phyloP scores from a whole-genome alignment of 2,888 invertebrate genomes.

The Conomelus anceps region DNA sequence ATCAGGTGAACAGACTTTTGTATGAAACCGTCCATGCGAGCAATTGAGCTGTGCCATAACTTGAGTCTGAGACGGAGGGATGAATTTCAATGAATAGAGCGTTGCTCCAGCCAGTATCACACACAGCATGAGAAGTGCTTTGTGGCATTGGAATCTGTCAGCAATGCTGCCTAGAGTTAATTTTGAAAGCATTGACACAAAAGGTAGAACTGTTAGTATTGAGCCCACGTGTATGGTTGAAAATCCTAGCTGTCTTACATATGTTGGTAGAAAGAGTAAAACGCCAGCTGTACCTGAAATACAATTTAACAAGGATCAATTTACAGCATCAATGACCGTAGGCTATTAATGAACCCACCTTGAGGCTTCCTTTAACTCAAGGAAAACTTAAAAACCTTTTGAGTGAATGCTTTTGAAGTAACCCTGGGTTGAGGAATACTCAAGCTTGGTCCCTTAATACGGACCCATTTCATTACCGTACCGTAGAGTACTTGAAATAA shows the following conservation, averaged over 20 bases:
- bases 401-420: no score
- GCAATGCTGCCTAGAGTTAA: neutral
- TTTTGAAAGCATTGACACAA: neutral
- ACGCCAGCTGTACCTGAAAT: neutral
- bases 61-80: neutral
- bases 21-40: neutral
- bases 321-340: neutral
- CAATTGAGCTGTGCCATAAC: neutral
- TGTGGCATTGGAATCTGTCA: neutral
- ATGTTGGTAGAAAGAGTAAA: neutral
- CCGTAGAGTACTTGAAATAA: no score
- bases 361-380: no score
- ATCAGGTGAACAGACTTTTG: neutral
- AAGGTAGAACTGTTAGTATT: neutral
- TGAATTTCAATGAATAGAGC: neutral
- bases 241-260: neutral
- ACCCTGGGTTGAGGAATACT: no score
- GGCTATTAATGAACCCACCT: no score
- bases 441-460: no score
- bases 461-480: no score
- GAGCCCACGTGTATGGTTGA: neutral
- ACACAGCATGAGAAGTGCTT: neutral
- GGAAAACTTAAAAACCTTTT: no score
- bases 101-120: neutral
- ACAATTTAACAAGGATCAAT: neutral